Evolutionary conservation across 2,113 vertebrate genomes (phyloP).

Genomic region (Cervus canadensis): DNA sequence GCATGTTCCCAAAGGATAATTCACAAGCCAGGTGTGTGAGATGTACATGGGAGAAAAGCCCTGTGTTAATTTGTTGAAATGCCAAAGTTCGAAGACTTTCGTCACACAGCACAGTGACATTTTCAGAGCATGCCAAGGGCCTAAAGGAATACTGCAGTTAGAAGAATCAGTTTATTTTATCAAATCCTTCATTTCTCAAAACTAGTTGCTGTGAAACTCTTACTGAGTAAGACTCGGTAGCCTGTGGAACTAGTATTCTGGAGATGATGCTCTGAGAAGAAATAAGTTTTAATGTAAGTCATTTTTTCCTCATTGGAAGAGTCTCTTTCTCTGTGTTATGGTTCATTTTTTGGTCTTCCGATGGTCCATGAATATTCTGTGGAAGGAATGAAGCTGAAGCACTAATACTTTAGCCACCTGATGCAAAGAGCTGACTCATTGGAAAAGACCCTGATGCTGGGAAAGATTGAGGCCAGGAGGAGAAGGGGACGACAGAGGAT

Average conservation of each 20-base stretch:
- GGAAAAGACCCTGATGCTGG: background rate
- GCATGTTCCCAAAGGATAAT: background rate
- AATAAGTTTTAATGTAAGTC: background rate
- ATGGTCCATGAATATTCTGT: background rate
- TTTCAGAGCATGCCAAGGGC: background rate
- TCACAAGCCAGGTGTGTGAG: background rate
- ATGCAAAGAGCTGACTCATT: background rate
- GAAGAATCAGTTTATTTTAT: background rate
- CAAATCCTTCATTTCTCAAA: background rate
- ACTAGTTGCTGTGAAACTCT: background rate
- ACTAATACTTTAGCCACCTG: background rate
- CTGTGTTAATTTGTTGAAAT: background rate
- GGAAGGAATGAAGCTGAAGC: background rate
- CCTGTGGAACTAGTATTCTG: background rate
- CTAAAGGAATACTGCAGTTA: background rate
- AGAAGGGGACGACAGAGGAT: background rate
- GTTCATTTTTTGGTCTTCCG: background rate
- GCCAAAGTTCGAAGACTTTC: background rate
- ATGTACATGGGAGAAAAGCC: background rate
- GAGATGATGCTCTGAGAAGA: background rate
- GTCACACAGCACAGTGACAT: background rate
- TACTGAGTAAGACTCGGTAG: background rate
- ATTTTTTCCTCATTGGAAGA: background rate
- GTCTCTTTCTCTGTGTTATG: background rate
- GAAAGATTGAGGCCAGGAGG: background rate